A percentile compares a stretch with the other conserved stretches of the same genome.
These are phyloP conservation scores for Stichodactyla mertensii DNA, from an alignment of 64 coral and sea anemone genomes.

Conservation along the genomic window DNA sequence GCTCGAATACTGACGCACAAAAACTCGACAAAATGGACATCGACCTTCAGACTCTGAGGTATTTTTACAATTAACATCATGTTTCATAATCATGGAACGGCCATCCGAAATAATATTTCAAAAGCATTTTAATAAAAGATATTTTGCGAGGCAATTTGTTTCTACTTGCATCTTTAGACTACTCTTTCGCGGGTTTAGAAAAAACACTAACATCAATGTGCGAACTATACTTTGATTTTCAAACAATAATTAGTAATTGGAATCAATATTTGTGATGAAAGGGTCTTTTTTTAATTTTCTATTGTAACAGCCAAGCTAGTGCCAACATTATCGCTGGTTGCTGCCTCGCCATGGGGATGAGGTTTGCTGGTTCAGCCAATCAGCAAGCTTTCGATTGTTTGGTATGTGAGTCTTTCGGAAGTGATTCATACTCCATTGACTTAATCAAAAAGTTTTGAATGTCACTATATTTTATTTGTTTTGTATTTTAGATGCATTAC, in stretches of 20 bases:
- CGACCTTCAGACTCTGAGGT: constrained; percentile 89
- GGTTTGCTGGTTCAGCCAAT: constrained; percentile 94
- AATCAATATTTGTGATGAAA: no score
- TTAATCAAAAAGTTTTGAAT: no score
- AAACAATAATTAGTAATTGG: no score
- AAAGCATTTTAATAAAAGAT: no score
- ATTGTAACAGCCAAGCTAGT: constrained; percentile 71
- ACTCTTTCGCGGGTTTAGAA: no score
- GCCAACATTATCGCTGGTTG: constrained; percentile 93
- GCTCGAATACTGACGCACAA: constrained; percentile 35
- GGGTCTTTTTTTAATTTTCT: background rate
- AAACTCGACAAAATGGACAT: constrained; percentile 59
- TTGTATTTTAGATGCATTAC: constrained; percentile 78
- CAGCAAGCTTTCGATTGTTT: constrained; percentile 79
- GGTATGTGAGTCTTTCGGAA: constrained; percentile 21
- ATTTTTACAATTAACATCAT: background rate
- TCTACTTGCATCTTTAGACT: no score
- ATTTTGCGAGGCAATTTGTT: no score
- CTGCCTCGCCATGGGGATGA: constrained; percentile 94
- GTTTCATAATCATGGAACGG: no score
- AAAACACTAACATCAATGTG: no score
- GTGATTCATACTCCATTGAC: background rate
- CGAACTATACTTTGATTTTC: no score
- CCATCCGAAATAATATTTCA: no score
- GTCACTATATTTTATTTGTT: background rate